Percentiles rank a stretch among this genome's conserved stretches.
Evolutionary conservation across 2,888 invertebrate genomes (phyloP).

Genomic region (Torymus texanus): DNA sequence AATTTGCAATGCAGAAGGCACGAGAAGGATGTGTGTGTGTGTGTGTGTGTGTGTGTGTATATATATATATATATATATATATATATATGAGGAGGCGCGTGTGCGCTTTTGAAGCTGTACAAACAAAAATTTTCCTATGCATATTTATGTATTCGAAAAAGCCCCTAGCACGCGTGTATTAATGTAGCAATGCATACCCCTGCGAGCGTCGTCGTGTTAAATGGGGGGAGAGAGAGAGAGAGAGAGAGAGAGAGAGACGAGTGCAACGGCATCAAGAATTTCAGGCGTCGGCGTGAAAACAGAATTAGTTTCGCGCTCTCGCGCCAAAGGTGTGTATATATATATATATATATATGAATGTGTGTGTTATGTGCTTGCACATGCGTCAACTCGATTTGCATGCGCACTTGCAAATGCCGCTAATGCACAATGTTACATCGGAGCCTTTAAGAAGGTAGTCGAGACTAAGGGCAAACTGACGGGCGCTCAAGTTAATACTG

Average conservation of each 20-base stretch:
- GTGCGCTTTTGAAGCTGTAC: background rate
- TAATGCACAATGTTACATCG: slow-evolving; percentile 43
- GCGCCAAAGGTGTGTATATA: slow-evolving; percentile 13
- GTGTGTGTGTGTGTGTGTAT: too few species aligned
- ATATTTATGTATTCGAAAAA: slow-evolving; percentile 31
- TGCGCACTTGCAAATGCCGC: slow-evolving; percentile 44
- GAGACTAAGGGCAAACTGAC: too few species aligned
- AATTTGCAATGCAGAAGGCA: too few species aligned
- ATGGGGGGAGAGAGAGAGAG: slow-evolving; percentile 1
- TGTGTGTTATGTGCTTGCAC: too few species aligned
- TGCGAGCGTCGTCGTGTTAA: slow-evolving; percentile 7
- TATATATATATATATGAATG: too few species aligned
- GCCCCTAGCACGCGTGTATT: slow-evolving; percentile 8
- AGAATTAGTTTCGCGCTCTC: slow-evolving; percentile 44
- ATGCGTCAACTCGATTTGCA: slow-evolving; percentile 33
- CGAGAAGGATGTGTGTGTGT: too few species aligned
- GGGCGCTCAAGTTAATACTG: too few species aligned
- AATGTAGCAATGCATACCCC: background rate
- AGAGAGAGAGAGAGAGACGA: background rate
- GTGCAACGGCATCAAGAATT: slow-evolving; percentile 45
- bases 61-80: too few species aligned
- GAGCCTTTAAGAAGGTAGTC: slow-evolving; percentile 13
- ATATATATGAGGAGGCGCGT: too few species aligned
- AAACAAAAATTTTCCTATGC: slow-evolving; percentile 20
- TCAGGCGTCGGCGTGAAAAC: slow-evolving; percentile 16